Percentiles rank a stretch among this genome's conserved stretches.
Conservation (phyloP, 2,113 vertebrate genomes). For the Blennius ocellaris region DNA sequence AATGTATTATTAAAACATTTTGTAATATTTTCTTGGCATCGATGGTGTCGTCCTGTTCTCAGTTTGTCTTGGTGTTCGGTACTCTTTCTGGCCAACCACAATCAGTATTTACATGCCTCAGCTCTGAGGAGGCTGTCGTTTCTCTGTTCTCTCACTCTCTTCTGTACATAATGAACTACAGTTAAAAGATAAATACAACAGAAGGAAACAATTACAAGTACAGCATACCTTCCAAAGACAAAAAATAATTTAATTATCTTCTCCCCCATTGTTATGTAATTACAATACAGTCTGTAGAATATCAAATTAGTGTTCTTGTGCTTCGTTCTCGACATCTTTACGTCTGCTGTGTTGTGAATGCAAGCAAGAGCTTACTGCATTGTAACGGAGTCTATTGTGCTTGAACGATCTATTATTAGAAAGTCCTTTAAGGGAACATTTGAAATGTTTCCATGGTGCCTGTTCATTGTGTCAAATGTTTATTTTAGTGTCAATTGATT, state of each 20-base stretch:
- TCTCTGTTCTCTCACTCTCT: conserved; percentile 33
- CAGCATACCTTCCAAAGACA: conserved; percentile 63
- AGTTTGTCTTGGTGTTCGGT: conserved; percentile 34
- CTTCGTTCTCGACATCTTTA: conserved; percentile 56
- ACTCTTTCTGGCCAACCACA: conserved; percentile 17
- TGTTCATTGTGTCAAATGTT: no score
- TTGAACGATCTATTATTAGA: conserved; percentile 19
- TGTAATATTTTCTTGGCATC: background rate
- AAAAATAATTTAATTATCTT: conserved; percentile 68
- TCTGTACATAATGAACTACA: conserved; percentile 63
- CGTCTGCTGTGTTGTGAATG: conserved; percentile 27
- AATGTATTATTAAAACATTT: no score
- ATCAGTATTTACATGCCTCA: conserved; percentile 48
- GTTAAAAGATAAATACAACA: conserved; percentile 75
- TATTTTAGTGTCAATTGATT: no score
- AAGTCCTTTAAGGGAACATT: conserved; percentile 7
- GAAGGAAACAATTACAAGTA: conserved; percentile 74
- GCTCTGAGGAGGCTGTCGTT: conserved; percentile 35
- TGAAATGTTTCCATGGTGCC: no score
- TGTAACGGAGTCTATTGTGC: background rate
- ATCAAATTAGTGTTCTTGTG: conserved; percentile 70
- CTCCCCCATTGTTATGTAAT: conserved; percentile 73
- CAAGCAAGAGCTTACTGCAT: conserved; percentile 35
- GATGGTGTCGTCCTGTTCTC: conserved; percentile 11
- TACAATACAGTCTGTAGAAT: conserved; percentile 70